A percentile compares a stretch with the other conserved stretches of the same genome.
Conservation (phyloP, 2,113 vertebrate species). For the Psephotus haematonotus region DNA sequence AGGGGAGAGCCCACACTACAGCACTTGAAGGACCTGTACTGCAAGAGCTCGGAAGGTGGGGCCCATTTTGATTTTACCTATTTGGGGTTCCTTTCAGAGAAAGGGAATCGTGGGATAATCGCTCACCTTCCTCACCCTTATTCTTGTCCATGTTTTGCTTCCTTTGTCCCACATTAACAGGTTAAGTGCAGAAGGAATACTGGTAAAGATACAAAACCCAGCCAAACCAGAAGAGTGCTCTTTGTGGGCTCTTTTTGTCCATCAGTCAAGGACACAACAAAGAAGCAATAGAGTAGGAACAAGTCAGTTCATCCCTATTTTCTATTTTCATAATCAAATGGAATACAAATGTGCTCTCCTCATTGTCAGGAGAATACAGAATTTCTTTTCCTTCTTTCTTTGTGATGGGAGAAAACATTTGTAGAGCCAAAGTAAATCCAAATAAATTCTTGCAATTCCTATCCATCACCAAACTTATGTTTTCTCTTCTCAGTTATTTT, state of each 20-base stretch:
- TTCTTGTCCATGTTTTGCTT: background rate
- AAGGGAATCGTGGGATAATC: background rate
- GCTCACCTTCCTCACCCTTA: background rate
- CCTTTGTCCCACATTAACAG: background rate
- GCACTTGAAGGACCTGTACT: background rate
- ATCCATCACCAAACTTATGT: background rate
- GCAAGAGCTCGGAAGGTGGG: background rate
- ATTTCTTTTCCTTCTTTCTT: background rate
- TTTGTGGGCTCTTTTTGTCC: background rate
- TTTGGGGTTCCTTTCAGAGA: background rate
- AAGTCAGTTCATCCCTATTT: background rate
- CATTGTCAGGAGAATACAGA: background rate
- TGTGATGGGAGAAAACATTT: background rate
- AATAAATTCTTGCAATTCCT: constrained; percentile 16
- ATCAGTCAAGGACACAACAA: accelerated
- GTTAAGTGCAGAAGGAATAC: background rate
- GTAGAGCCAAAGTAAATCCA: background rate
- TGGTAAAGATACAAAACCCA: background rate
- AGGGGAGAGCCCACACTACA: background rate
- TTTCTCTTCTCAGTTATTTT: constrained; percentile 5
- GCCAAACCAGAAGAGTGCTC: background rate
- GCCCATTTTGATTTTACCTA: background rate
- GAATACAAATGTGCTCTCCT: background rate
- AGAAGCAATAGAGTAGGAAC: background rate
- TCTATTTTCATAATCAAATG: background rate